Percentiles rank a stretch among this genome's conserved stretches.
These are phyloP conservation scores for Pipistrellus pipistrellus DNA, from an alignment of 2,797 vertebrate genomes.

Conservation along the genomic window DNA sequence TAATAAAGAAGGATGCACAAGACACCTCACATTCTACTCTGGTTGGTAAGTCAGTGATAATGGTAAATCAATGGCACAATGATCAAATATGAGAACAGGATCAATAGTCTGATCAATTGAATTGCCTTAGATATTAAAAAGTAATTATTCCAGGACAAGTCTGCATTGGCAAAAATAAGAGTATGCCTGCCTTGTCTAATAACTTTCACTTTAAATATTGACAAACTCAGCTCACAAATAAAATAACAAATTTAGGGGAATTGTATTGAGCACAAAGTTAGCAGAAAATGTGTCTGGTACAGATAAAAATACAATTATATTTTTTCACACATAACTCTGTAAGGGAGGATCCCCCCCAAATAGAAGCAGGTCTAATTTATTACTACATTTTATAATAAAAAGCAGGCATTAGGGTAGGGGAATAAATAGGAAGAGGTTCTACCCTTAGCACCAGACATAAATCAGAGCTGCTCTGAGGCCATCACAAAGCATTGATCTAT, in stretches of 20 bases:
- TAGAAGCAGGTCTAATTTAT: slow-evolving; percentile 71
- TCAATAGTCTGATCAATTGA: slow-evolving; percentile 85
- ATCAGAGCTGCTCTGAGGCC: slow-evolving; percentile 38
- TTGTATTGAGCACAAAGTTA: slow-evolving; percentile 73
- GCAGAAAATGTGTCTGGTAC: slow-evolving; percentile 62
- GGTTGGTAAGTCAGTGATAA: slow-evolving; percentile 82
- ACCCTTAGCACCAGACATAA: slow-evolving; percentile 45
- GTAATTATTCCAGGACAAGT: slow-evolving; percentile 75
- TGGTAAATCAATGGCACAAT: slow-evolving; percentile 86
- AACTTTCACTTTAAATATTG: slow-evolving; percentile 75
- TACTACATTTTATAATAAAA: slow-evolving; percentile 73
- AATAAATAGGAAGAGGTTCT: slow-evolving; percentile 33
- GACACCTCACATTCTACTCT: slow-evolving; percentile 80
- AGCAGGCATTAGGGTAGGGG: slow-evolving; percentile 21
- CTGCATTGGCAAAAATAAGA: slow-evolving; percentile 71
- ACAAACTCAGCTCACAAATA: slow-evolving; percentile 73
- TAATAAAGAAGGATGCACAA: slow-evolving; percentile 87
- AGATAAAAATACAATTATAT: slow-evolving; percentile 84
- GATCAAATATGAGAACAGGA: slow-evolving; percentile 82
- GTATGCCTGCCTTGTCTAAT: slow-evolving; percentile 70
- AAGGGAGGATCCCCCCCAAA: slow-evolving; percentile 37
- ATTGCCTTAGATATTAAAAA: slow-evolving; percentile 83
- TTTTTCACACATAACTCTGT: slow-evolving; percentile 66
- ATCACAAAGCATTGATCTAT: slow-evolving; percentile 72
- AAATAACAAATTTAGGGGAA: slow-evolving; percentile 78